Percentiles rank a stretch among this genome's conserved stretches.
These are phyloP conservation scores for Paradisaea rubra DNA, from an alignment of 2,113 vertebrate species.

Conservation along the genomic window DNA sequence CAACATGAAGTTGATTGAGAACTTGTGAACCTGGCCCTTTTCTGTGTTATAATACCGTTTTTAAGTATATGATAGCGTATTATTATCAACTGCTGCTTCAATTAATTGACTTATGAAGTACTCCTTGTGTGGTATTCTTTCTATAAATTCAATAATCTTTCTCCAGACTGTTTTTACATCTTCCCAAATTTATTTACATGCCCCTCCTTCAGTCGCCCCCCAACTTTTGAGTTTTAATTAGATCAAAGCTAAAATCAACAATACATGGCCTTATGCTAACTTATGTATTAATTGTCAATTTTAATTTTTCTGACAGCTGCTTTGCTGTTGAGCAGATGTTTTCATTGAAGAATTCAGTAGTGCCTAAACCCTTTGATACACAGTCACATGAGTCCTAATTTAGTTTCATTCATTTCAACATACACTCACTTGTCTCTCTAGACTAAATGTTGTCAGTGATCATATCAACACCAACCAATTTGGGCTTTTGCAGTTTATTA, in stretches of 20 bases:
- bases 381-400: not conserved
- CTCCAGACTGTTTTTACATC: not conserved
- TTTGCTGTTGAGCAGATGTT: not conserved
- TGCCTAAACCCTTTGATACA: not conserved
- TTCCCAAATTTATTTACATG: not conserved
- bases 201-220: rapidly evolving
- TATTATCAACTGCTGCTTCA: not conserved
- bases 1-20: not conserved
- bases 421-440: not conserved
- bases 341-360: not conserved
- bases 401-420: not conserved
- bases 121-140: not conserved
- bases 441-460: not conserved
- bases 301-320: not conserved
- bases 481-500: not conserved
- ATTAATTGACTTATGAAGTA: not conserved
- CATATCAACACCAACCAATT: not conserved
- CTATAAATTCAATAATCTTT: not conserved
- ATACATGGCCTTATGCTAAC: not conserved
- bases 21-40: not conserved
- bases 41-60: not conserved
- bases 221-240: not conserved
- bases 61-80: not conserved
- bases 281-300: not conserved
- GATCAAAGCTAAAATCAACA: not conserved